phyloP scores from a whole-genome alignment of 2,888 invertebrate genomes.

The Ormia ochracea region DNA sequence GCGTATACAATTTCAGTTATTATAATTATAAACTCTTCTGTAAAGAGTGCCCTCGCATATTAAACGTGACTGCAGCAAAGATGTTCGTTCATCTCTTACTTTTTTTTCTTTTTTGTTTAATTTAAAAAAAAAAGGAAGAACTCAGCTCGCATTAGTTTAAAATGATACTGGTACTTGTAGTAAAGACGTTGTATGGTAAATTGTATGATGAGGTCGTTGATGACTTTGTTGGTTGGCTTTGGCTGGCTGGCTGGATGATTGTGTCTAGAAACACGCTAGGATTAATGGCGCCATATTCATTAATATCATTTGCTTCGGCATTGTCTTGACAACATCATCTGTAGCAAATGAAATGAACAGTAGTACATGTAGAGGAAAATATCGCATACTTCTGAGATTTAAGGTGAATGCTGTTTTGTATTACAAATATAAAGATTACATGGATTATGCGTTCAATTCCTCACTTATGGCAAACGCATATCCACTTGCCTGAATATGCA shows the following conservation, averaged over 20 bases:
- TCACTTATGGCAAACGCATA: too few species aligned
- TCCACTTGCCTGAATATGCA: too few species aligned
- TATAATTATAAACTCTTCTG: conserved; percentile 49
- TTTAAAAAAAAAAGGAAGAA: conserved; percentile 56
- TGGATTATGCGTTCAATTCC: neutral
- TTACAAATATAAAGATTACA: neutral
- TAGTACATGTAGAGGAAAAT: conserved; percentile 8
- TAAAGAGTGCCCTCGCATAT: conserved; percentile 31
- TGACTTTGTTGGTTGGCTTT: neutral
- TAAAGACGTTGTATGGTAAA: conserved; percentile 24
- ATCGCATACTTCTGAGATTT: conserved; percentile 17
- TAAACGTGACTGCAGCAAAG: conserved; percentile 57
- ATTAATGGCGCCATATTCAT: conserved; percentile 62
- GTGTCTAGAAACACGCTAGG: conserved; percentile 29
- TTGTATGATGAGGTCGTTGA: conserved; percentile 17
- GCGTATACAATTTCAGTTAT: conserved; percentile 53
- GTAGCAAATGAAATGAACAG: conserved; percentile 42
- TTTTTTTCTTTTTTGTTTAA: conserved; percentile 3
- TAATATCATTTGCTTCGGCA: conserved; percentile 52
- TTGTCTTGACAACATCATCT: conserved; percentile 22
- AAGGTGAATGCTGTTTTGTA: conserved; percentile 10
- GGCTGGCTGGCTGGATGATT: neutral
- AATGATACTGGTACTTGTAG: conserved; percentile 7
- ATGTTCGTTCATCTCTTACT: conserved; percentile 36
- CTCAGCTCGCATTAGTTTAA: conserved; percentile 53